Evolutionary conservation across 2,888 invertebrate species (phyloP).

Genomic region (Tetrapedia diversipes): DNA sequence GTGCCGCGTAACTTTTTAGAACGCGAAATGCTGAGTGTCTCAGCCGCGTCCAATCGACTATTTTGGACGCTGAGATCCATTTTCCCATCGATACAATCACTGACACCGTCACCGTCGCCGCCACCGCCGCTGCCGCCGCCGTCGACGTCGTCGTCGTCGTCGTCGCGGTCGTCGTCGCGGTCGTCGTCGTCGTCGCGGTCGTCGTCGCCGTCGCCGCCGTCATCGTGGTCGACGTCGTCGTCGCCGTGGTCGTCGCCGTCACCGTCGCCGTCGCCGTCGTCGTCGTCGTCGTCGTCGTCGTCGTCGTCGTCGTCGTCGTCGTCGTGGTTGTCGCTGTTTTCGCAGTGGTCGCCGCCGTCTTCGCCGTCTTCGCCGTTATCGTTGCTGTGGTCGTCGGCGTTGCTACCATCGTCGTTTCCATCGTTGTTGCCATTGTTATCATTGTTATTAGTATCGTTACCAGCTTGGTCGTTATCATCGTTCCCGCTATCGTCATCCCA

Average conservation of each 20-base stretch:
- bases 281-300: constrained; percentile 39
- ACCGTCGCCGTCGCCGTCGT: neutral
- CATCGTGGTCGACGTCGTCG: neutral
- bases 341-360: constrained; percentile 28
- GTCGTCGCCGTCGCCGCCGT: constrained; percentile 44
- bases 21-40: constrained; percentile 79
- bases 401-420: constrained; percentile 33
- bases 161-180: constrained; percentile 43
- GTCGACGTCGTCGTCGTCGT: constrained; percentile 7
- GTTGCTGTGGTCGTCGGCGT: constrained; percentile 44
- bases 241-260: neutral
- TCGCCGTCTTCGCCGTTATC: constrained; percentile 23
- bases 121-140: constrained; percentile 32
- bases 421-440: constrained; percentile 8
- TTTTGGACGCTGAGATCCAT: constrained; percentile 75
- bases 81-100: constrained; percentile 44
- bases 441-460: constrained; percentile 11
- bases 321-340: constrained; percentile 6
- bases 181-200: neutral
- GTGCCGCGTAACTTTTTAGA: constrained; percentile 49
- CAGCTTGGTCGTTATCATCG: constrained; percentile 8
- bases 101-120: constrained; percentile 46
- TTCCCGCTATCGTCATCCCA: constrained; percentile 42
- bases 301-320: constrained; percentile 40
- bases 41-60: constrained; percentile 71